Base-by-base conservation (phyloP, 2,888 invertebrate genomes). In the Stenchaetothrips biformis region DNA sequence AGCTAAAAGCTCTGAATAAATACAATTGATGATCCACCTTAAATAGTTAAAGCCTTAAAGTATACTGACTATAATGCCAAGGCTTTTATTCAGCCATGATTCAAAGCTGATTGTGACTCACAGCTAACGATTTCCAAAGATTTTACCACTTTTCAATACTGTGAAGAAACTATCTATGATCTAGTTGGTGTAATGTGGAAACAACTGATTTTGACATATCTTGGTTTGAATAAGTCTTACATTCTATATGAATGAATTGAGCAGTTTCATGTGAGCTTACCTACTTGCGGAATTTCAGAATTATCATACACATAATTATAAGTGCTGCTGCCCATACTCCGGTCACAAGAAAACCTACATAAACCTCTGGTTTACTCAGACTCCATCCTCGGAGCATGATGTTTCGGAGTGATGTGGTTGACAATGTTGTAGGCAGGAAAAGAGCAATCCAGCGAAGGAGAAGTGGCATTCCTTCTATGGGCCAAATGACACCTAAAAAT, bases 401-500 rank as follows among this genome's bases (percentile, higher is more conserved):
- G 25, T 74, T 74, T 74, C 67, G 21, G 11, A 74, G 67, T 74
- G 67, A 74, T 25, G 67, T 74, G 4, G 67, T 74, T 6, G 67
- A 74, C 21, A 74, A 25, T 11, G 67, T 74, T 4, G 25, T 25
- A 9, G 67, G 67, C 0, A 74, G 67, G 21, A 21, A 74, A 3
- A 74, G 67, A 25, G 67, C 67, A 74, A 74, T 21, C 67, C 67
- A 74, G 4, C 67, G 67, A 21, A 74, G 25, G 25, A 74, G 11
- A 25, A 25, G 21, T 74, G 67, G 25, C 67, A 74, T 74, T 74
- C 67, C 67, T 21, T 74, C 67, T 21, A 74, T 11, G 9, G 67
- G 67, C 67, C 67, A 74, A 74, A 74, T 74, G 25, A 74, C 67
- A 74, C 67, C 67, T 74, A 25, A 13, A 59, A 59, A 53, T 37